Evolutionary conservation across 2,113 vertebrate species (phyloP), one percentile per base, ranked within the genome.

Genomic region (Puntigrus tetrazona): DNA sequence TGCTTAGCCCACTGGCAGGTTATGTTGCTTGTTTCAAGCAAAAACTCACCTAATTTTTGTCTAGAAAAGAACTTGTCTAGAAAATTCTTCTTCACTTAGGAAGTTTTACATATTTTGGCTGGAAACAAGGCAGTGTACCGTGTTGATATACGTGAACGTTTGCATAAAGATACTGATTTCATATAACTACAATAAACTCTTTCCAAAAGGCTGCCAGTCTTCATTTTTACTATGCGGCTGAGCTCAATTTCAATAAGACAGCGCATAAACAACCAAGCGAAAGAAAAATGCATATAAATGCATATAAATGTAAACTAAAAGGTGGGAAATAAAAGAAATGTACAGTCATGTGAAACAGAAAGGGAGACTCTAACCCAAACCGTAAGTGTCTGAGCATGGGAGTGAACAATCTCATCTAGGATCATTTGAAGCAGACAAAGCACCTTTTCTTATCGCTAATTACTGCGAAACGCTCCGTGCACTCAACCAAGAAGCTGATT

Each of bases 401-500:
- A 77, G 22, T 88, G 86, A 73, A 83, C 72, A 87, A 85, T 81
- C 73, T 86, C 57, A 84, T 80, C 85, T 52, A 61, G 79, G 52
- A 87, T 82, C 43, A 84, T 72, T 55, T 43, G 86, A 87, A 86
- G 82, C 72, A 92, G 90, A 94, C 90, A 94, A 93, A 93, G 90
- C 88, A 84, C 86, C 89, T 91, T 87, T 91, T 92, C 90, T 92
- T 92, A 92, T 92, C 87, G 5, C 90, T 93, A 93, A 94, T 94
- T 93, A 91, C 90, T 83, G 83, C 84, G 85, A 88, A 90, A 91
- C 89, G 88, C 88, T 84, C 73, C 36, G 43, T 73, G 74, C 50
- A 82, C 74, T 86, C 88, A 91, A 92, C 91, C 89, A 91, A 92
- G 89, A 85, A 88, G 85, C 91, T 92, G 91, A 93, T 93, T 92